phyloP scores from a whole-genome alignment of 2,797 vertebrate genomes.

The Rhynchotus rufescens region DNA sequence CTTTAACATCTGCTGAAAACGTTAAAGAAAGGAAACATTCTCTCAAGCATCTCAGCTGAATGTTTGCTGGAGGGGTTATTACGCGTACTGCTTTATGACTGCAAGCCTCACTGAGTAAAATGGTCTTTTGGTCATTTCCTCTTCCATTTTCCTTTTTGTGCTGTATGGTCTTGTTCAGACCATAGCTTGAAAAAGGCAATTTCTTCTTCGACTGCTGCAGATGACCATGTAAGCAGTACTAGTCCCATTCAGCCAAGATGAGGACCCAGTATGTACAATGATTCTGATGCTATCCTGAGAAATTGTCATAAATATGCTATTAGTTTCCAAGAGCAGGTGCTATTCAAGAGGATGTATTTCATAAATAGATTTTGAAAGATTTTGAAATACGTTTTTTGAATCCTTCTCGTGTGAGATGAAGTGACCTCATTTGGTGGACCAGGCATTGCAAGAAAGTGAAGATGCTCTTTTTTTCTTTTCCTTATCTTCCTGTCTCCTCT shows the following conservation, averaged over 20 bases:
- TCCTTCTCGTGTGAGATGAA: neutral
- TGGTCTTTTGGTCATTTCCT: neutral
- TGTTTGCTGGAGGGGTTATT: neutral
- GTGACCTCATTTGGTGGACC: neutral
- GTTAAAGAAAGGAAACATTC: neutral
- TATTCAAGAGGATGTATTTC: neutral
- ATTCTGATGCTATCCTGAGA: neutral
- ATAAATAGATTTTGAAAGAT: neutral
- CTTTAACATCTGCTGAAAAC: neutral
- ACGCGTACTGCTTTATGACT: neutral
- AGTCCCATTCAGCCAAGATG: neutral
- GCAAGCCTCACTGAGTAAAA: neutral
- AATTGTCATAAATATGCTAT: neutral
- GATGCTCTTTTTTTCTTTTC: neutral
- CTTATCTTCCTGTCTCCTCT: slow-evolving; percentile 9
- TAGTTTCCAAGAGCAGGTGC: neutral
- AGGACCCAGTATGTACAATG: neutral
- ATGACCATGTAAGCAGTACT: neutral
- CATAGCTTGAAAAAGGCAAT: neutral
- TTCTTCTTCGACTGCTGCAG: neutral
- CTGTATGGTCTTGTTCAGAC: neutral
- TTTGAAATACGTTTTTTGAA: neutral
- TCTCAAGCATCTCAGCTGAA: neutral
- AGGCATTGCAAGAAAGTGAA: neutral
- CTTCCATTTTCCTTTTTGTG: neutral